These are phyloP conservation scores for Paramisgurnus dabryanus DNA, from an alignment of 2,113 vertebrate species.

Conservation along the genomic window DNA sequence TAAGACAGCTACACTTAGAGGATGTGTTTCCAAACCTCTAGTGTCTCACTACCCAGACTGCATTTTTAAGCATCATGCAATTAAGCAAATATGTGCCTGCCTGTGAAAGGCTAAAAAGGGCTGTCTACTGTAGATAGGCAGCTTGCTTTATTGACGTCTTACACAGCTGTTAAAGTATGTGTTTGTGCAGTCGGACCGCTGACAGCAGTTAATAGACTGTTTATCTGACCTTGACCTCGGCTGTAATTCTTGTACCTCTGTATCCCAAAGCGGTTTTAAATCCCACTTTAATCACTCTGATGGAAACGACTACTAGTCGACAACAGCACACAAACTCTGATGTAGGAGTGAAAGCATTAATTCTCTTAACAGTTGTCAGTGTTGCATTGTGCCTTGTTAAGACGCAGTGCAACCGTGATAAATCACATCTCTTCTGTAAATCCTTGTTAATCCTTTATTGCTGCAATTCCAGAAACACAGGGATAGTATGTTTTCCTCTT, in stretches of 20 bases:
- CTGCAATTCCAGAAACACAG: no score
- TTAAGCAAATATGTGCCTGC: not conserved
- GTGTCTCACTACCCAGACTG: not conserved
- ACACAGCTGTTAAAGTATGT: not conserved
- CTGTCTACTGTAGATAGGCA: not conserved
- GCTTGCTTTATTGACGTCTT: no score
- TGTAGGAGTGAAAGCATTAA: not conserved
- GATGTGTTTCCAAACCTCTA: not conserved
- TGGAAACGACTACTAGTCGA: not conserved
- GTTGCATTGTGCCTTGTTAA: no score
- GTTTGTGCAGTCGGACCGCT: conserved; percentile 12
- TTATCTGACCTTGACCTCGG: conserved; percentile 37
- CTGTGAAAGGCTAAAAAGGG: not conserved
- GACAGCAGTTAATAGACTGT: conserved; percentile 23
- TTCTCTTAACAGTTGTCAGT: not conserved
- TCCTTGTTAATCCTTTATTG: no score
- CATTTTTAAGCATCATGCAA: not conserved
- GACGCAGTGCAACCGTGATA: no score
- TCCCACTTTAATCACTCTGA: conserved; percentile 11
- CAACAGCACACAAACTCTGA: not conserved
- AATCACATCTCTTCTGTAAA: no score
- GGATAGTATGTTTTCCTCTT: no score
- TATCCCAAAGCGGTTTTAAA: conserved; percentile 22
- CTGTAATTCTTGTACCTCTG: not conserved
- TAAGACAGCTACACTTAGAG: not conserved